Conservation (phyloP, 2,113 vertebrate genomes). For the Microcebus griseorufus region DNA sequence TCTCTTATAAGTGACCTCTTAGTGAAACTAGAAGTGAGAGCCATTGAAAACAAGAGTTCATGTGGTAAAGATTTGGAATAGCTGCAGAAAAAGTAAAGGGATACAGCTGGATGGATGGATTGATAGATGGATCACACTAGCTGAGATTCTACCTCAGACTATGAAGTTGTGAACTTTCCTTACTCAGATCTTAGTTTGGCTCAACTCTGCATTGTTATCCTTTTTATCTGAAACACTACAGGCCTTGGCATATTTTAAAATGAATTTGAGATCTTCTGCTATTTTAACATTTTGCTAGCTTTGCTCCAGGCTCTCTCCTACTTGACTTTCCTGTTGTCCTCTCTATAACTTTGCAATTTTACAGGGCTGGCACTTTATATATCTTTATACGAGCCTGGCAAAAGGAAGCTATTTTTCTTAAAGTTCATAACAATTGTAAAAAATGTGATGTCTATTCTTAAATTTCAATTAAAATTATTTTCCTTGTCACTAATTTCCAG, state of each 20-base stretch:
- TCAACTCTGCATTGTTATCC: not conserved
- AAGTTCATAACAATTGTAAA: not conserved
- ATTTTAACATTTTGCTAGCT: not conserved
- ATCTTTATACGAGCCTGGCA: not conserved
- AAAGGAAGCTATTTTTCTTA: slow-evolving; percentile 24
- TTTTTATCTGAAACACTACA: not conserved
- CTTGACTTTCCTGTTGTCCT: not conserved
- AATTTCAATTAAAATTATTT: slow-evolving; percentile 46
- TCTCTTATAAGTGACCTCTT: not conserved
- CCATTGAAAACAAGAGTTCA: not conserved
- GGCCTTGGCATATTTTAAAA: not conserved
- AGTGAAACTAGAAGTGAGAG: not conserved
- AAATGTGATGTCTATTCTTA: not conserved
- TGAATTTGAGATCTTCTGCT: not conserved
- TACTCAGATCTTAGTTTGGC: slow-evolving; percentile 5
- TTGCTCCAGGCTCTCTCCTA: not conserved
- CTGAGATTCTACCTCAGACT: not conserved
- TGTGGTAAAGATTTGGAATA: not conserved
- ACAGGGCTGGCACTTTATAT: not conserved
- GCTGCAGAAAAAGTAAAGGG: not conserved
- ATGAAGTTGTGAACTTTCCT: not conserved
- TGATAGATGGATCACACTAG: not conserved
- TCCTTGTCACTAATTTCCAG: not conserved
- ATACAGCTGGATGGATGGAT: not conserved
- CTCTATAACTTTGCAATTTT: not conserved